Conservation (phyloP, 2,888 invertebrate genomes). For the Morpho deidamia region DNA sequence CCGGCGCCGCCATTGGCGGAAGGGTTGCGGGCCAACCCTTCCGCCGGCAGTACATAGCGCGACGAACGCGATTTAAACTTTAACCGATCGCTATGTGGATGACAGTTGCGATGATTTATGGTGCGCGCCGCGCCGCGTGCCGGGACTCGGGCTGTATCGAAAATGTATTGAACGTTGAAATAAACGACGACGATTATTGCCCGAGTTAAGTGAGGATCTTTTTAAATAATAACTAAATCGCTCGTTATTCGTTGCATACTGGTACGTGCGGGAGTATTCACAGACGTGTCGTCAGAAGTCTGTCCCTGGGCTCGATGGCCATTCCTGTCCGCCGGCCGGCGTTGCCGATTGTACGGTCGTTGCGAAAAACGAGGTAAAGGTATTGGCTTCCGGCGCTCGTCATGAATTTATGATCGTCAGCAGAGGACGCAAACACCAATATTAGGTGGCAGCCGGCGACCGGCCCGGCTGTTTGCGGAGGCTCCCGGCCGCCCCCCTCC, state of each 20-base stretch:
- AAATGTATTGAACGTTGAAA: no score
- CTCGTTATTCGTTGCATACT: no score
- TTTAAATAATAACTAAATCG: no score
- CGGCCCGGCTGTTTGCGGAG: conserved; percentile 28
- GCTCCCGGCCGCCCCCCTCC: conserved; percentile 9
- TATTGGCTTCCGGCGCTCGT: conserved; percentile 13
- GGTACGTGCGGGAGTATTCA: no score
- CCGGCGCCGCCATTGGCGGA: conserved; percentile 40
- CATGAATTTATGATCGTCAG: conserved; percentile 32
- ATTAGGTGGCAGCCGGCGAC: conserved; percentile 28
- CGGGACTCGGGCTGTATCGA: no score
- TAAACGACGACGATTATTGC: no score
- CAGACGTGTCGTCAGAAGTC: no score
- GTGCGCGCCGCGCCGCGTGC: no score
- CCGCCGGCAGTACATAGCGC: conserved; percentile 18
- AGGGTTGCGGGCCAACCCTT: conserved; percentile 24
- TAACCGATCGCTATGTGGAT: conserved; percentile 6
- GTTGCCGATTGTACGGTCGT: conserved; percentile 7
- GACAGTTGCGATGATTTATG: neutral
- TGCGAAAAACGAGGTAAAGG: neutral
- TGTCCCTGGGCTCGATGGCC: no score
- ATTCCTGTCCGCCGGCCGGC: neutral
- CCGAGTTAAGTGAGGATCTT: no score
- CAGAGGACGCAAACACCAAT: conserved; percentile 28
- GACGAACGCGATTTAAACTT: conserved; percentile 16